These are phyloP conservation scores for Babyrousa celebensis DNA, from an alignment of 2,797 vertebrate genomes.

Conservation along the genomic window DNA sequence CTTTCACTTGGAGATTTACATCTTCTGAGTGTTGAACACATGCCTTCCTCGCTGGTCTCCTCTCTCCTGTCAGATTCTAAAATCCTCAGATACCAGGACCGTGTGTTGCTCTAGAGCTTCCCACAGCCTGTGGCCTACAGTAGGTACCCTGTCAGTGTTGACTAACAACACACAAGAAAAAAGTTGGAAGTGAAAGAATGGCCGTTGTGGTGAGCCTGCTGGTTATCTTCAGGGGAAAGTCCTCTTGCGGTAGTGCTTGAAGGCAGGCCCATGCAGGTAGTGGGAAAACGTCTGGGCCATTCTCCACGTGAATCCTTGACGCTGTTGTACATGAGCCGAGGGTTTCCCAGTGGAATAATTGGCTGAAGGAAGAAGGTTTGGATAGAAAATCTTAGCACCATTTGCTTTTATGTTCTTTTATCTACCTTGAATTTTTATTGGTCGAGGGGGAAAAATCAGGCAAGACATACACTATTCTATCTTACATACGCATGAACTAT, in stretches of 20 bases:
- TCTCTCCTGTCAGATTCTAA: background rate
- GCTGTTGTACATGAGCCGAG: background rate
- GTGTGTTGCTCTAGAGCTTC: background rate
- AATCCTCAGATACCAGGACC: background rate
- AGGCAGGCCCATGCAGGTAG: background rate
- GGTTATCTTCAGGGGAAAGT: background rate
- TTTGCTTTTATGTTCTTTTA: constrained; percentile 82
- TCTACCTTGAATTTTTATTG: constrained; percentile 84
- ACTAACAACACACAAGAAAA: background rate
- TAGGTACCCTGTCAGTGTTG: background rate
- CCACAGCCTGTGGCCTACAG: background rate
- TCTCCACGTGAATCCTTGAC: background rate
- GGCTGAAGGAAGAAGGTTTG: constrained; percentile 41
- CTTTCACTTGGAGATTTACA: background rate
- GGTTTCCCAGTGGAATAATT: constrained; percentile 10
- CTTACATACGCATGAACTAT: constrained; percentile 74
- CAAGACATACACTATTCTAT: constrained; percentile 73
- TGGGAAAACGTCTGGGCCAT: background rate
- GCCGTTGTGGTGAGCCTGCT: background rate
- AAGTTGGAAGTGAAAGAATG: background rate
- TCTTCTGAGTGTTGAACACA: background rate
- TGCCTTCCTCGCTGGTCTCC: background rate
- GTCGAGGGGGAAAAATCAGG: constrained; percentile 65
- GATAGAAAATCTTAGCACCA: constrained; percentile 71
- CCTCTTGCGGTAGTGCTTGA: background rate